Evolutionary conservation across 2,888 invertebrate genomes (phyloP), one percentile per base, ranked within the genome.

Genomic region (Drosophila leonis): DNA sequence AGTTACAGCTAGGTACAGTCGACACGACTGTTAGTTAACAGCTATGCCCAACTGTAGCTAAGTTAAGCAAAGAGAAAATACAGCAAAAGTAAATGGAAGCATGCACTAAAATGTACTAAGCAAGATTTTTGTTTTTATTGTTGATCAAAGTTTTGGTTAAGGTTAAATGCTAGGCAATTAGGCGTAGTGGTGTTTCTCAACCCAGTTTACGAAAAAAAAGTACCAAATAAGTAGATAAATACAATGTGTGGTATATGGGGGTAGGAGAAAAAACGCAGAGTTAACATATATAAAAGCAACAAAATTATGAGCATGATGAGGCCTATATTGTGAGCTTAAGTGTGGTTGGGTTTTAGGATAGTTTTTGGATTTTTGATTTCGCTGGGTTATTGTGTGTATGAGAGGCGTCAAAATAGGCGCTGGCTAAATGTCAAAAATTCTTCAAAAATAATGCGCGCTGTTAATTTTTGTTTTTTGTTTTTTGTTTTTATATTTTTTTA

Each of bases 321-420:
- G 44, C 62, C 60, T 27, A 55, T 62, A 51, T 59, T 60, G 62
- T 65, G 65, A 72, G 62, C 59, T 51, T 68, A 39, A 3, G 55
- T 59, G 72, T 56, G 37, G 55, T 65, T 51, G 61, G 65, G 35
- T 37, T 52, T 31, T 41, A 70, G 51, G 65, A 55, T 69, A 49
- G 63, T 52, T 63, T 65, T 55, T 62, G 62, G 64, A 60, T 73
- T 75, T 66, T 79, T 77, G 71, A 70, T 73, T 72, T 86, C 75
- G 75, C 46, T 80, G 78, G 83, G 75, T 80, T 82, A 78, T 81
- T 82, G 74, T 84, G 82, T 78, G 80, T 82, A 86, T 84, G 83
- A 84, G 82, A 75, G 69, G 72, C 75, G 65, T 76, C 70, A 60
- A 51, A 63, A 59, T 62, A 42, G 65, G 66, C 78, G 71, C 78